Evolutionary conservation across 2,113 vertebrate genomes (phyloP), one percentile per base, ranked within the genome.

Genomic region (Rattus rattus): DNA sequence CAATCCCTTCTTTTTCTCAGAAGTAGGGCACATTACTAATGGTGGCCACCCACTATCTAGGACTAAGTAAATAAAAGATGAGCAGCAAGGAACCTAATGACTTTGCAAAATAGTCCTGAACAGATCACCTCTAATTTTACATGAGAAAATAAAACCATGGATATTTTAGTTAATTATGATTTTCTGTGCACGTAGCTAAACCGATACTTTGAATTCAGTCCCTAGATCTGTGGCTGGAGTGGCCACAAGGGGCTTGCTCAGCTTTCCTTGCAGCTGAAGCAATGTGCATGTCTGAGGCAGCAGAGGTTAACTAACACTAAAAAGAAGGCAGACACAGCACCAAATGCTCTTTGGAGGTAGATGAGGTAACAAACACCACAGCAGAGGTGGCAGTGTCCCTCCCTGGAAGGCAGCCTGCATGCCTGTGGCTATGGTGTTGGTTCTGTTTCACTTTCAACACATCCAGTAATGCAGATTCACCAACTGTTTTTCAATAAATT

Each of bases 61-160:
- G 69, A 83, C 39, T 6, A 2, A 6, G 39, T 52, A 28, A 59
- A 43, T 36, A 39, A 92, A 10, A 63, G 63, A 13, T 52, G 28
- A 20, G 26, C 1, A 22, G 89, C 47, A 19, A 90, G 24, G 33
- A 85, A 52, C 17, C 39, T 10, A 0, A 9, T 39, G 63, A 92
- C 52, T 67, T 13, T 30, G 52, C 73, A 47, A 59, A 93, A 92
- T 4, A 73, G 54, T 16, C 67, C 84, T 75, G 19, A 30, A 87
- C 7, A 69, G 26, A 69, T 49, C 76, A 92, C 70, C 36, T 79
- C 80, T 16, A 63, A n/a, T 63, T 54, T 91, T 19, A 94, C n/a
- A 13, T 65, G 85, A 95, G 63, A 91, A 88, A 93, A 93, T 81
- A 95, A 28, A 94, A 79, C 13, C 59, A 70, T 3, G 20, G 22